Evolutionary conservation across 2,113 vertebrate genomes (phyloP).

Genomic region (Rhizomys pruinosus): DNA sequence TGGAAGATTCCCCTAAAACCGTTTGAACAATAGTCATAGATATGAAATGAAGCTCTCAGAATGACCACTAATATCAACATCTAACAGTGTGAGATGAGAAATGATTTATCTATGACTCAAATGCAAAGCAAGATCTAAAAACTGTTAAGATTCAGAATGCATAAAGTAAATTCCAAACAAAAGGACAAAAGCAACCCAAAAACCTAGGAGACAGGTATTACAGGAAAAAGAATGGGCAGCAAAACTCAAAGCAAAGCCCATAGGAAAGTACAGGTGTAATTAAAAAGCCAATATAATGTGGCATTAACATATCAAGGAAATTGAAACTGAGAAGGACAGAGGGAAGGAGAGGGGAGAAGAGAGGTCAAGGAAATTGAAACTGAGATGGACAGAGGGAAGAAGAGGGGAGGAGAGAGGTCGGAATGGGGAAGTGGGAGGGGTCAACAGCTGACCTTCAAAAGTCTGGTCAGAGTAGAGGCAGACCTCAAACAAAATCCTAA

Average conservation of each 20-base stretch:
- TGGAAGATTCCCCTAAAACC: slow-evolving; percentile 13
- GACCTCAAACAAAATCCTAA: slow-evolving; percentile 64
- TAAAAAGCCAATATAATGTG: slow-evolving; percentile 33
- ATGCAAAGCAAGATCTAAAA: slow-evolving; percentile 55
- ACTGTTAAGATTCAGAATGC: slow-evolving; percentile 43
- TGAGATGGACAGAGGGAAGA: neutral
- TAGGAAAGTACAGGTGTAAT: neutral
- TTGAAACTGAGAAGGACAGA: neutral
- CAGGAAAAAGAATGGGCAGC: slow-evolving; percentile 30
- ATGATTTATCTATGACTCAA: slow-evolving; percentile 33
- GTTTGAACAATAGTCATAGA: neutral
- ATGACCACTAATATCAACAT: neutral
- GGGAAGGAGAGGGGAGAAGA: neutral
- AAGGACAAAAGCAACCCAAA: slow-evolving; percentile 18
- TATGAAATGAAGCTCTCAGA: neutral
- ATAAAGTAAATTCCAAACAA: slow-evolving; percentile 30
- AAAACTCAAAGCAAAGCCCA: slow-evolving; percentile 59
- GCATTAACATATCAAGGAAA: slow-evolving; percentile 55
- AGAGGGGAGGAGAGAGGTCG: neutral
- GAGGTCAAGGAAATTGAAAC: slow-evolving; percentile 54
- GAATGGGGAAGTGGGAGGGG: too few relatives aligned
- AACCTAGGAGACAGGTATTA: slow-evolving; percentile 40
- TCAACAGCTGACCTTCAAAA: slow-evolving; percentile 61
- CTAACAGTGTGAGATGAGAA: slow-evolving; percentile 4
- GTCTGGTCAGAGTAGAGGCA: slow-evolving; percentile 39